Evolutionary conservation across 2,888 invertebrate species (phyloP), one percentile per base, ranked within the genome.

Genomic region (Catotricha subobsoleta): DNA sequence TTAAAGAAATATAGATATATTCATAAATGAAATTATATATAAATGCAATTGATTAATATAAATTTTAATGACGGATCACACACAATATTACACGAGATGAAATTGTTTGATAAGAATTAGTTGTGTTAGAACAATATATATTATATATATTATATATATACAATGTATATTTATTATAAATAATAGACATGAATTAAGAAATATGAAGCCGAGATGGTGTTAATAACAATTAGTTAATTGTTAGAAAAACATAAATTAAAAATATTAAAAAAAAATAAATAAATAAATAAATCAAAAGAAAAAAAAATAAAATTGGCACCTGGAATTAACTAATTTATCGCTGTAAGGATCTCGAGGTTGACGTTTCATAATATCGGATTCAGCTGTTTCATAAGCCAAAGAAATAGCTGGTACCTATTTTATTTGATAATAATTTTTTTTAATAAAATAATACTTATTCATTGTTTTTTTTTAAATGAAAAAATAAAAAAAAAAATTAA

Each of bases 331-430:
- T 64, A 84, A 74, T 72, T 82, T 82, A 69, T 84, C 84, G 63
- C 72, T 75, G 68, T 73, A 70, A 52, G 82, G 81, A 67, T 83
- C 79, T 68, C 83, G 71, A 57, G 83, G 83, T 55, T 75, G 75
- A 59, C 82, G 72, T 71, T 82, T 82, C 83, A 83, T 83, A 67
- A 84, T 84, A 71, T 84, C 83, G 55, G 77, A 74, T 67, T 83
- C 83, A 51, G 83, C 80, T 66, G 77, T 75, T 69, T 84, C 83
- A 64, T 83, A 84, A 60, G 83, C 82, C 67, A 84, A 71, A 52
- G 83, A 83, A 67, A 84, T 84, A 62, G 83, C 83, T 55, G 83
- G 83, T 67, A 73, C 67, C 72, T 62, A 55, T 33, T 8, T 31
- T 9, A 16, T 20, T 34, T 20, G 34, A 21, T 8, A 6, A 12